Percentiles rank a stretch among this genome's conserved stretches.
Conservation (phyloP, 30 jellyfish, hydroid and myxozoan species). For the Aurelia aurita region DNA sequence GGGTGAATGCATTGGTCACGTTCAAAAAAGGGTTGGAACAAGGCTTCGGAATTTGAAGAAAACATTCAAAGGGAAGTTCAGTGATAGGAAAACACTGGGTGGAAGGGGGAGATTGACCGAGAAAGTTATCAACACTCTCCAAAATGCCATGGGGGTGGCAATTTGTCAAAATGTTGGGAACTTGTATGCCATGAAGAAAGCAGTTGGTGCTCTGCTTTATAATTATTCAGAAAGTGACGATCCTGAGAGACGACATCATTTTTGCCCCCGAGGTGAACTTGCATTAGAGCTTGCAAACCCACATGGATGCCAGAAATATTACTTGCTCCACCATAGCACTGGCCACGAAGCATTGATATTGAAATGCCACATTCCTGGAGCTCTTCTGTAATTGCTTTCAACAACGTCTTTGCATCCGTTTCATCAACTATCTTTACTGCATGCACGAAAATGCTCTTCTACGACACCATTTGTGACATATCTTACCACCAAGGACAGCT, state of each 20-base stretch:
- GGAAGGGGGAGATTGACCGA: constrained; percentile 14
- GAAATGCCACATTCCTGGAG: constrained; percentile 9
- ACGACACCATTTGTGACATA: background rate
- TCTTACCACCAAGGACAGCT: constrained; percentile 11
- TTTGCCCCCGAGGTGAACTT: background rate
- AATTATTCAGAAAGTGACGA: background rate
- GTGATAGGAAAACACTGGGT: background rate
- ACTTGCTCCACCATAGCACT: constrained; percentile 49
- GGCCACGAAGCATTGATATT: constrained; percentile 46
- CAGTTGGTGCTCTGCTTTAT: background rate
- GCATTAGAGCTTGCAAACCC: constrained; percentile 28
- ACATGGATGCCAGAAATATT: constrained; percentile 36
- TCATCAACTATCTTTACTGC: too few relatives aligned
- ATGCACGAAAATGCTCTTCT: background rate
- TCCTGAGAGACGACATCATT: background rate
- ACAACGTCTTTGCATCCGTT: constrained; percentile 24
- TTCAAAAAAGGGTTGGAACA: background rate
- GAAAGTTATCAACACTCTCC: background rate
- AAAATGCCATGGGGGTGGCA: background rate
- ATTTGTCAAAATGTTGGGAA: background rate
- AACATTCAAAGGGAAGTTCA: background rate
- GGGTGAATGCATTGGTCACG: background rate
- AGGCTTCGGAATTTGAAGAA: background rate
- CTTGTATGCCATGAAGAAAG: background rate
- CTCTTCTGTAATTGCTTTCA: constrained; percentile 18